phyloP scores from a whole-genome alignment of 2,888 invertebrate genomes.

The Synanthedon vespiformis region DNA sequence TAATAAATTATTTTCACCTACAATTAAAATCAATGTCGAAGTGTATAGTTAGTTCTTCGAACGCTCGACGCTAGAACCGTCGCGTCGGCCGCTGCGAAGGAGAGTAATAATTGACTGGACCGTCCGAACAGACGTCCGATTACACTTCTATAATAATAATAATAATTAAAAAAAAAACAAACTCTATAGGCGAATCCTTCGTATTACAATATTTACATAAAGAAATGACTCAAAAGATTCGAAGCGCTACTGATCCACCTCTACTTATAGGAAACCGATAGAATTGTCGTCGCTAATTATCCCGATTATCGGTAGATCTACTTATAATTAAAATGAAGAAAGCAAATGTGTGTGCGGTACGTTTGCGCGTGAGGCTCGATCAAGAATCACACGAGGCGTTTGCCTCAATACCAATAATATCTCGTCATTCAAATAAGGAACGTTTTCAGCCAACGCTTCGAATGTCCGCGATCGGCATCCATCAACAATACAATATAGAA shows the following conservation, averaged over 20 bases:
- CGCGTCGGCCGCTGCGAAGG: slow-evolving; percentile 32
- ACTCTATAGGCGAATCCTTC: slow-evolving; percentile 54
- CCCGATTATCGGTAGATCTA: slow-evolving; percentile 58
- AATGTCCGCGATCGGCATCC: slow-evolving; percentile 43
- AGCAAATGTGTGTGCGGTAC: slow-evolving; percentile 55
- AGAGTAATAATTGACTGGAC: slow-evolving; percentile 65
- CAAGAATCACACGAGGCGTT: slow-evolving; percentile 7
- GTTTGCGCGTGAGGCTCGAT: slow-evolving; percentile 49
- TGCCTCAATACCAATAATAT: slow-evolving; percentile 33
- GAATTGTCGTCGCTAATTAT: slow-evolving; percentile 52
- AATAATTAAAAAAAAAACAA: slow-evolving; percentile 23
- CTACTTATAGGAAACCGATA: slow-evolving; percentile 63
- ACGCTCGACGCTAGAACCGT: slow-evolving; percentile 19
- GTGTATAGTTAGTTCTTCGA: slow-evolving; percentile 33
- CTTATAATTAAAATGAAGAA: slow-evolving; percentile 63
- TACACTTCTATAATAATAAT: slow-evolving; percentile 28
- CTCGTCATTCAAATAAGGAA: slow-evolving; percentile 39
- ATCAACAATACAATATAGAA: slow-evolving; percentile 47
- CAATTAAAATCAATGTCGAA: slow-evolving; percentile 62
- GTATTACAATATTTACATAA: slow-evolving; percentile 65
- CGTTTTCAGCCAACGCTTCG: slow-evolving; percentile 35
- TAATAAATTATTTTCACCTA: slow-evolving; percentile 67
- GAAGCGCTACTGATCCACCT: slow-evolving; percentile 65
- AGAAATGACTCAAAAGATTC: slow-evolving; percentile 49
- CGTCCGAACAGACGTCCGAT: slow-evolving; percentile 21